phyloP scores from a whole-genome alignment of 2,888 invertebrate genomes.

The Eristalis intricaria region DNA sequence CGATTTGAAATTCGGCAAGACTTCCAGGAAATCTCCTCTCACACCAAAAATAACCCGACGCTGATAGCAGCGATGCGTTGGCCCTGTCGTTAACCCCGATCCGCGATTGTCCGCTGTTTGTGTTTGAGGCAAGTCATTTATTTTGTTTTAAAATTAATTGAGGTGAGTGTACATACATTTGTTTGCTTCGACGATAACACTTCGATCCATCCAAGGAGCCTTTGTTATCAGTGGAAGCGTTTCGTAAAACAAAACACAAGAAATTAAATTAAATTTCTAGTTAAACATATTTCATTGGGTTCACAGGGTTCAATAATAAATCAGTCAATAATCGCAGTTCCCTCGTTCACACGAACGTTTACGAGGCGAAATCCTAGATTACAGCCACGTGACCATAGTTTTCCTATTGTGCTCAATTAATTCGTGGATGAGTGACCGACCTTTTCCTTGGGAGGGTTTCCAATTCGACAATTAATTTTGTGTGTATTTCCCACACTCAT shows the following conservation, averaged over 20 bases:
- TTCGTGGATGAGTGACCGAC: neutral
- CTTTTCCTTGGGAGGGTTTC: neutral
- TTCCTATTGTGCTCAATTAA: neutral
- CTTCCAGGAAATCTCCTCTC: neutral
- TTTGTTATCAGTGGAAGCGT: neutral
- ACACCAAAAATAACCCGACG: neutral
- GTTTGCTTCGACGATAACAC: neutral
- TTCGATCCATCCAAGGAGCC: neutral
- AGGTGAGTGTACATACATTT: slow-evolving; percentile 12
- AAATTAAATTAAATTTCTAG: neutral
- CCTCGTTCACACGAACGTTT: neutral
- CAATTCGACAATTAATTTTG: neutral
- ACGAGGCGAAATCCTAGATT: neutral
- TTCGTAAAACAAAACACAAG: neutral
- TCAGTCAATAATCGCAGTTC: neutral
- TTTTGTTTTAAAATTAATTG: slow-evolving; percentile 36
- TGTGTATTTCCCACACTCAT: neutral
- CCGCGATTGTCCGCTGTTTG: neutral
- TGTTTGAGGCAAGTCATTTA: neutral
- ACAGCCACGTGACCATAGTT: neutral
- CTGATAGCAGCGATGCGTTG: neutral
- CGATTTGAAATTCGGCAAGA: neutral
- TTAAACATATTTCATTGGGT: neutral
- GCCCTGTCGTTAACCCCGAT: neutral
- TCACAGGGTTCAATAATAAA: neutral